Conservation (phyloP, 2,888 invertebrate genomes). For the Caenorhabditis doughertyi region DNA sequence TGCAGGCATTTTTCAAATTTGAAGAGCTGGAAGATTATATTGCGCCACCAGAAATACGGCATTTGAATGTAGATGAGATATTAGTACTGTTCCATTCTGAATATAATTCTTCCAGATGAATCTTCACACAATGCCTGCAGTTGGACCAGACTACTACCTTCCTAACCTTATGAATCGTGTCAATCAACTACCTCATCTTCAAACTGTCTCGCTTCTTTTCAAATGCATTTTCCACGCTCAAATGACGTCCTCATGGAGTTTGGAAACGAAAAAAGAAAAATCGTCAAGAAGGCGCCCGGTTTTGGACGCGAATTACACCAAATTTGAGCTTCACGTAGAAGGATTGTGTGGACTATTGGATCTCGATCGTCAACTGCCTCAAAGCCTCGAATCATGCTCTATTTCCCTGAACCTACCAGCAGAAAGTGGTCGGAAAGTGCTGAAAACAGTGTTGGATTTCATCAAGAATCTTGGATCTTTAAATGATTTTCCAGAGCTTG, state of each 20-base stretch:
- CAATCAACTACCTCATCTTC: conserved; percentile 46
- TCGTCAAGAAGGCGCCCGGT: conserved; percentile 39
- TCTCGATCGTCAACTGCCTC: conserved; percentile 65
- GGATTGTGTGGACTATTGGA: conserved; percentile 60
- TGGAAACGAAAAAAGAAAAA: conserved; percentile 40
- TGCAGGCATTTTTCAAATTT: conserved; percentile 67
- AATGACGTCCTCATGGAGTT: conserved; percentile 64
- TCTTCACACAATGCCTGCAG: conserved; percentile 67
- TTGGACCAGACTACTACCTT: conserved; percentile 66
- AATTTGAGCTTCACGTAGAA: conserved; percentile 61
- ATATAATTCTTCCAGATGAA: conserved; percentile 69
- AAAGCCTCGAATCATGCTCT: conserved; percentile 36
- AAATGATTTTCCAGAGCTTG: conserved; percentile 67
- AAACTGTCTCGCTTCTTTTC: conserved; percentile 55
- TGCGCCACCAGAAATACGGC: conserved; percentile 13
- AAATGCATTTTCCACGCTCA: conserved; percentile 50
- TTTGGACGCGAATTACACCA: conserved; percentile 40
- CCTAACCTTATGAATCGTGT: conserved; percentile 65
- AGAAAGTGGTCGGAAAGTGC: conserved; percentile 11
- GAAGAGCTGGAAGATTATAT: conserved; percentile 48
- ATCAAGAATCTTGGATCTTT: conserved; percentile 51
- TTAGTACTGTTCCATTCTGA: no score
- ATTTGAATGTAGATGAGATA: conserved; percentile 54
- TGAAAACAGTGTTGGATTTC: conserved; percentile 45
- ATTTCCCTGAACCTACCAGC: conserved; percentile 61